Base-by-base conservation (phyloP, 2,797 vertebrate genomes). In the Alcedo quadribrachys region DNA sequence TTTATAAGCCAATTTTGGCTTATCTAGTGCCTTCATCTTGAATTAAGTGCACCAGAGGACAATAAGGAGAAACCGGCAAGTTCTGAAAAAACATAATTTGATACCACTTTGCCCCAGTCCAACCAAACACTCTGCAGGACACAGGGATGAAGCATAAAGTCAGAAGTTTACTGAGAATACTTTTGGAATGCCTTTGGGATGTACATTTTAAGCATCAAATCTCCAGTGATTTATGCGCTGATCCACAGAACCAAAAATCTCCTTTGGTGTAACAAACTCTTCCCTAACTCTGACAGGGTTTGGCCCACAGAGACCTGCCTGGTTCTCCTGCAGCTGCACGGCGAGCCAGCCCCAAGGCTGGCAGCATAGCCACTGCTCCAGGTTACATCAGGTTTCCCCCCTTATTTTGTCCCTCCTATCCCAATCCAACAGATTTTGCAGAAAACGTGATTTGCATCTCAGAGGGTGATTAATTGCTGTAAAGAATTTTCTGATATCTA, bases 371-470 rank as follows among this genome's bases (percentile, higher is more conserved):
- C 14, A 5, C 14, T 2, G n/a, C 12, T 33, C 61, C 68, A 27
- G 68, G 32, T n/a, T 14, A 13, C 1, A n/a, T 20, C 8, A 14
- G 0, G 0, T 14, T 8, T 45, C 30, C n/a, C 35, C 46, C 53
- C 13, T 2, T 5, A 8, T 13, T 63, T 28, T 15, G 18, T 50
- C 71, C 17, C 58, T 48, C 40, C n/a, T 19, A 27, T 11, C 65
- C 22, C 2, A 0, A 5, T 21, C 30, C 48, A 43, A 8, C 0
- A 35, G 20, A 21, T 27, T 48, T 17, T 70, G 40, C 42, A 71
- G 74, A 25, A 68, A 32, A 75, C 5, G 33, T 2, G 15, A 63
- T 57, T n/a, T 46, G n/a, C 8, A 4, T 76, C 81, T 93, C 74
- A 37, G 68, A 65, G n/a, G 27, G 9, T 11, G 24, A 86, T 62